Base-by-base conservation (phyloP, 2,113 vertebrate species). In the Panthera leo region DNA sequence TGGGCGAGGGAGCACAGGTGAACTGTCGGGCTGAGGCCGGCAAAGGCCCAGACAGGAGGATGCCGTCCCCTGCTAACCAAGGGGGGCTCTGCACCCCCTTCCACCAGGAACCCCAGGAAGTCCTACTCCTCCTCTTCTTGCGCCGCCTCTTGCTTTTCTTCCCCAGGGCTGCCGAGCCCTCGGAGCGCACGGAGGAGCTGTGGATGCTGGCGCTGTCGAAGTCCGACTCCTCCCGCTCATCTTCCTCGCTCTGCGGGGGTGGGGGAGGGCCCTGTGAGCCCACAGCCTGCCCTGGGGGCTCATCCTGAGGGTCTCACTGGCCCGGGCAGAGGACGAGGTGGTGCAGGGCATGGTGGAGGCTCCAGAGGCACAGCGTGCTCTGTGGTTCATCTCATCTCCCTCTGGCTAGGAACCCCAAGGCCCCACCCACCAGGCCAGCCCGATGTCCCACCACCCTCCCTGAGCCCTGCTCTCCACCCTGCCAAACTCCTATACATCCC, bases 141-240 rank as follows among this genome's bases (percentile, higher is more conserved):
- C 99, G 99, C 97, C 99, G 98, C 98, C 99, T 99, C 95, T 99
- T 99, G 55, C 98, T 98, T 98, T 98, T 99, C 98, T 99, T 99
- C 97, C 99, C 99, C 97, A 99, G 98, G 53, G 99, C 99, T 7
- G 99, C 98, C 0, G 99, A 99, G 97, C 99, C 99, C 96, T 99
- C 99, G 0, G 99, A 99, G 96, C 99, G 99, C 98, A 99, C 95
- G 0, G 99, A 99, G 98, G 99, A 99, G 98, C 99, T 99, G 99
- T 99, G 99, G 98, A 99, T 99, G 98, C 99, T 99, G 99, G 99
- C 99, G 0, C 99, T 99, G 99, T 99, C 99, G 1, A 99, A 99
- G 98, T 99, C 99, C 0, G 99, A 99, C 97, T 99, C 99, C 86
- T 99, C 99, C 82, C 99, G 98, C 78, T 99, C 99, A 55, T 99